Evolutionary conservation across 1,140 invertebrate genomes (phyloP).

Genomic region (Drosophila punjabiensis): DNA sequence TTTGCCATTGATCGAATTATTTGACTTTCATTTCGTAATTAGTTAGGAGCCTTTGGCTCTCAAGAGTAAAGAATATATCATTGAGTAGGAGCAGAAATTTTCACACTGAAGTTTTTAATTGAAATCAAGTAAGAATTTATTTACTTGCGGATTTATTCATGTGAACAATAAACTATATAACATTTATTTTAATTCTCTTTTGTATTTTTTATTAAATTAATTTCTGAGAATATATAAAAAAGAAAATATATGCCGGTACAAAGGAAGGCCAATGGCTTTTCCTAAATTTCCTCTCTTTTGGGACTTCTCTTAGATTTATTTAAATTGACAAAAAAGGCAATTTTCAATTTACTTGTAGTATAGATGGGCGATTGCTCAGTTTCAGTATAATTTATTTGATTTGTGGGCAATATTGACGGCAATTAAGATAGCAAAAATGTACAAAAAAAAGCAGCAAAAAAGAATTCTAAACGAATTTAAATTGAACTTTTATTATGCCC

Average conservation of each 20-base stretch:
- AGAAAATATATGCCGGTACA: neutral
- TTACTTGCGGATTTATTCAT: neutral
- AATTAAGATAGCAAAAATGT: constrained; percentile 53
- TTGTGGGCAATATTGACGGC: constrained; percentile 67
- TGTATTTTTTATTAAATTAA: neutral
- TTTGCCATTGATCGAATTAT: constrained; percentile 41
- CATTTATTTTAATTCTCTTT: neutral
- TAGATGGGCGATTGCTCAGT: constrained; percentile 6
- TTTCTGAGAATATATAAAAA: neutral
- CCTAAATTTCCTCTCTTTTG: neutral
- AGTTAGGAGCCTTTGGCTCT: constrained; percentile 4
- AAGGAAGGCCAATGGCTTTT: neutral
- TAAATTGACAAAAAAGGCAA: constrained; percentile 28
- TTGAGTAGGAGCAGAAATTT: neutral
- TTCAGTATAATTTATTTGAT: constrained; percentile 55
- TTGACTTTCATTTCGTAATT: constrained; percentile 47
- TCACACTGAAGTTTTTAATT: constrained; percentile 1
- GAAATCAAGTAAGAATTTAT: neutral
- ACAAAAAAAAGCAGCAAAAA: constrained; percentile 10
- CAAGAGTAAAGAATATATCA: neutral
- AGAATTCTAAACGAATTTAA: constrained; percentile 55
- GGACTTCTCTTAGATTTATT: constrained; percentile 26
- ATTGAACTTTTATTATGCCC: constrained; percentile 63
- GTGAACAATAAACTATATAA: neutral
- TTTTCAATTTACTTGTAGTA: constrained; percentile 34